Evolutionary conservation across 2,113 vertebrate species (phyloP), one percentile per base, ranked within the genome.

Genomic region (Sardina pilchardus): DNA sequence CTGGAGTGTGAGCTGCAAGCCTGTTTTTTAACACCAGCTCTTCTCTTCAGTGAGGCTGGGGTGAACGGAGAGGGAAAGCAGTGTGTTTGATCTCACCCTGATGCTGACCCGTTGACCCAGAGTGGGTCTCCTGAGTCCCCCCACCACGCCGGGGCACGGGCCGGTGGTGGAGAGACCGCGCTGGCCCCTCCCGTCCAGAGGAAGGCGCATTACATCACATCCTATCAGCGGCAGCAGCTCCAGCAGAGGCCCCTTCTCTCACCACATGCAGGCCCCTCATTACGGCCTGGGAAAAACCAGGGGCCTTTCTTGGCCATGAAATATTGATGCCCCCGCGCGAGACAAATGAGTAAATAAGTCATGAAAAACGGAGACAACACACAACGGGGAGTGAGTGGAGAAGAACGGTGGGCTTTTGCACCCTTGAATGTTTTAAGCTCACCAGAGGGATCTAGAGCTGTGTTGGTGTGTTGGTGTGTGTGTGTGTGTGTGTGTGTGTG

Each of bases 291-390:
- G 91, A 93, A 92, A 93, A 90, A 87, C 86, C n/a, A 26, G 14
- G 5, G 88, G 84, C 19, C 87, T 90, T 92, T 90, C 92, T 89
- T 86, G 81, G 42, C 71, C 43, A 93, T 94, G 53, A 94, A 94
- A 94, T 93, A 94, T 95, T 91, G 88, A 94, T 92, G 90, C 48
- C 75, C 75, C 78, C 89, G 88, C 63, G 89, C 86, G 89, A 89
- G 85, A 90, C 86, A 94, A 90, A 93, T 88, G 84, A 93, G 92
- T 94, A 90, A 94, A 95, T 94, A 94, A 94, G 91, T 94, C 90
- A 94, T 94, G 93, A 94, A 92, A 92, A 87, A 90, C 91, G 90
- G 92, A 84, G 17, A 93, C 88, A 92, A 89, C 86, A 91, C 86
- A 90, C 92, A 91, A 91, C 82, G 75, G 87, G 88, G 88, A 88